Conservation (phyloP, 2,888 invertebrate species). For the Dione juno region DNA sequence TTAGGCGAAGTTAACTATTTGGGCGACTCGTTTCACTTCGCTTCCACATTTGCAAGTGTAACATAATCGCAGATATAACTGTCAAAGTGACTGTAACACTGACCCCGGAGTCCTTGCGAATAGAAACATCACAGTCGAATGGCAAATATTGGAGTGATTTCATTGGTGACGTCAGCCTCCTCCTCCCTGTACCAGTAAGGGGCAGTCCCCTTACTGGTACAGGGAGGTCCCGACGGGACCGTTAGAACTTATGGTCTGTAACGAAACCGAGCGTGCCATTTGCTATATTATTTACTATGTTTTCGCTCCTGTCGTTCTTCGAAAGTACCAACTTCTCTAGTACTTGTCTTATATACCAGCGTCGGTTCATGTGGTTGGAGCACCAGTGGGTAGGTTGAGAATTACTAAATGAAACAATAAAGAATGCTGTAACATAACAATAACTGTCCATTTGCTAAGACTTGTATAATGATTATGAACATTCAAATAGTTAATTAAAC, state of each 20-base stretch:
- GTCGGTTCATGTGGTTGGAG: too few relatives aligned
- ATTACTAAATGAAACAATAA: background rate
- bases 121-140: background rate
- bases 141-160: background rate
- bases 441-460: background rate
- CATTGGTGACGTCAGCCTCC: slow-evolving; percentile 2
- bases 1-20: background rate
- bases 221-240: slow-evolving; percentile 8
- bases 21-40: too few relatives aligned
- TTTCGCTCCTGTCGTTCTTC: background rate
- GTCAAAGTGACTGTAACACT: background rate
- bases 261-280: slow-evolving; percentile 1
- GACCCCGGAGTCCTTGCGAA: background rate
- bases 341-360: too few relatives aligned
- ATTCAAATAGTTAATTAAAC: too few relatives aligned
- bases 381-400: too few relatives aligned
- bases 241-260: slow-evolving; percentile 5
- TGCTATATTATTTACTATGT: slow-evolving; percentile 15
- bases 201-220: too few relatives aligned
- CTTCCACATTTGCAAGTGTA: background rate
- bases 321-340: background rate
- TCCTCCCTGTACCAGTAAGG: background rate
- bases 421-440: background rate
- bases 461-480: too few relatives aligned
- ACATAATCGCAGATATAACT: too few relatives aligned